Evolutionary conservation across 2,797 vertebrate genomes (phyloP).

Genomic region (Enteromius afrohamiltoni): DNA sequence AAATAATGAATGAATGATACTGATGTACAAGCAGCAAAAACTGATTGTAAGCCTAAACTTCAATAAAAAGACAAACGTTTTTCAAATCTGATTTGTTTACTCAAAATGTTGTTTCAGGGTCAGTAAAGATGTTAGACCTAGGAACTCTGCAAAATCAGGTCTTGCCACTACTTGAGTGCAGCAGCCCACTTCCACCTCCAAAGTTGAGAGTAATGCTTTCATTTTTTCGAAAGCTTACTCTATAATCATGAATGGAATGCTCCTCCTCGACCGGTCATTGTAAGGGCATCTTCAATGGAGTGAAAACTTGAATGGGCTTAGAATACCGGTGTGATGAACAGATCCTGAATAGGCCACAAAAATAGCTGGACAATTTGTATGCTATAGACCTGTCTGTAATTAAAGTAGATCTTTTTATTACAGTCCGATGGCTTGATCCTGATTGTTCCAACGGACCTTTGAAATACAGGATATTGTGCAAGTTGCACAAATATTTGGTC

Average conservation of each 20-base stretch:
- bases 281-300: not conserved
- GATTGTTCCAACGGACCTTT: not conserved
- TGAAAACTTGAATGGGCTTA: not conserved
- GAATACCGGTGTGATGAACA: not conserved
- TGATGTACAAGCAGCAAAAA: too few species aligned
- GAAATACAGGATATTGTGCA: not conserved
- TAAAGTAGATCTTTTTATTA: not conserved
- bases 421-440: not conserved
- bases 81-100: too few species aligned
- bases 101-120: too few species aligned
- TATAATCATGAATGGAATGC: not conserved
- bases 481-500: not conserved
- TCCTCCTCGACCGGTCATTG: not conserved
- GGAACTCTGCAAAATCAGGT: too few species aligned
- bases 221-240: not conserved
- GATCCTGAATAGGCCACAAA: not conserved
- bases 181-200: too few species aligned
- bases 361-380: not conserved
- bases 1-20: too few species aligned
- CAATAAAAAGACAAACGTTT: too few species aligned
- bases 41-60: too few species aligned
- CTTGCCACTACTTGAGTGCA: too few species aligned
- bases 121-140: too few species aligned
- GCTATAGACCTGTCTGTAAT: not conserved
- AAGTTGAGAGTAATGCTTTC: too few species aligned